Conservation (phyloP, 2,888 invertebrate species). For the Drosophila meridiana region DNA sequence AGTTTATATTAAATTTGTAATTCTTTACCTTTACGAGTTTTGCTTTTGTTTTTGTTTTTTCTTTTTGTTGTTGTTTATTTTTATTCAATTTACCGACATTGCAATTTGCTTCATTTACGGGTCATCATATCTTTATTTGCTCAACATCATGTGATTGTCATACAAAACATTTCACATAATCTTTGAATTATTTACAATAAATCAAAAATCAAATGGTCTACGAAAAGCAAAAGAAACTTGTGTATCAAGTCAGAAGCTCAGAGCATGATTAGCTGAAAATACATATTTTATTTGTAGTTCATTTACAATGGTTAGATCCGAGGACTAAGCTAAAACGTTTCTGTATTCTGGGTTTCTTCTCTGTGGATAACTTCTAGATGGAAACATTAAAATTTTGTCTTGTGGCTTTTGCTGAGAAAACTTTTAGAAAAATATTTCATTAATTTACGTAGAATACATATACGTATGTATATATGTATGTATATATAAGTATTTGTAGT, state of each 20-base stretch:
- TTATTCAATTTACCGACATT: constrained; percentile 56
- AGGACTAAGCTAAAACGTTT: constrained; percentile 54
- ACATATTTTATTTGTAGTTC: constrained; percentile 46
- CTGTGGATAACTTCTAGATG: constrained; percentile 49
- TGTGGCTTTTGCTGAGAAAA: constrained; percentile 57
- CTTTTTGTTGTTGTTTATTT: constrained; percentile 36
- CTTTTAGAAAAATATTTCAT: constrained; percentile 72
- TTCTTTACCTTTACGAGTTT: constrained; percentile 27
- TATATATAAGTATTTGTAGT: constrained; percentile 30
- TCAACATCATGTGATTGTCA: constrained; percentile 85
- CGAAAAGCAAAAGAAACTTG: constrained; percentile 66
- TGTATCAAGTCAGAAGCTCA: constrained; percentile 75
- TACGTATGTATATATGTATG: constrained; percentile 18
- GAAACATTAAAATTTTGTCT: constrained; percentile 66
- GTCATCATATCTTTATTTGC: constrained; percentile 59
- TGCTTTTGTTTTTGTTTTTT: constrained; percentile 36
- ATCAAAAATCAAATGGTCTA: constrained; percentile 48
- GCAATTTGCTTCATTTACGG: constrained; percentile 60
- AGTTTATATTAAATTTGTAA: constrained; percentile 48
- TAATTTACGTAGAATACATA: constrained; percentile 41
- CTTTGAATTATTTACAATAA: constrained; percentile 84
- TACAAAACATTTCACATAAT: constrained; percentile 86
- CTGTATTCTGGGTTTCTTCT: constrained; percentile 4
- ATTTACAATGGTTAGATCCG: constrained; percentile 50
- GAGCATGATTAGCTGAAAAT: constrained; percentile 73